These are phyloP conservation scores for Anastrepha ludens DNA, from an alignment of 1,140 invertebrate species.

Conservation along the genomic window DNA sequence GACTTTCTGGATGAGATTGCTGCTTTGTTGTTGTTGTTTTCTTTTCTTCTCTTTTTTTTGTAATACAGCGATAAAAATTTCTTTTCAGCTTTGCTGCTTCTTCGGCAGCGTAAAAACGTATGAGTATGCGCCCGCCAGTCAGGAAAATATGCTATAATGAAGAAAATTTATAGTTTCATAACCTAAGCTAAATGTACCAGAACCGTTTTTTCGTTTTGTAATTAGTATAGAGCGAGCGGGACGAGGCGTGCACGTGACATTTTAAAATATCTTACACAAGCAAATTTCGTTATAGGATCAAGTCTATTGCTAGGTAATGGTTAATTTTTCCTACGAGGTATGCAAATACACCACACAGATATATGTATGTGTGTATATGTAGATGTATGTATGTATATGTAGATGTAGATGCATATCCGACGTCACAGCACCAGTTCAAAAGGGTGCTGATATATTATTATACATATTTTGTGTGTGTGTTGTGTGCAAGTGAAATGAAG, in stretches of 20 bases:
- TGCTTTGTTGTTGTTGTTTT: not conserved
- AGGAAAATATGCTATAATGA: too few species aligned
- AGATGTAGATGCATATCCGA: not conserved
- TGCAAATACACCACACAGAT: not conserved
- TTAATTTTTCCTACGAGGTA: not conserved
- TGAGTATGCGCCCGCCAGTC: too few species aligned
- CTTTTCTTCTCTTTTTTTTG: too few species aligned
- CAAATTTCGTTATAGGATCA: too few species aligned
- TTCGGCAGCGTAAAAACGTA: too few species aligned
- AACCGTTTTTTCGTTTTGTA: too few species aligned
- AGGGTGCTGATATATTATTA: not conserved
- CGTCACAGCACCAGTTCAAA: not conserved
- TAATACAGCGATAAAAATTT: not conserved
- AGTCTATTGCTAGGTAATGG: too few species aligned
- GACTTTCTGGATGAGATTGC: constrained; percentile 24
- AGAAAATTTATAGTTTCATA: too few species aligned
- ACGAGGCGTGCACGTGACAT: too few species aligned
- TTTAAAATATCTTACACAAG: too few species aligned
- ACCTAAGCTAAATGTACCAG: too few species aligned
- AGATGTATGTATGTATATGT: not conserved
- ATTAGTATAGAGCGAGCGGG: too few species aligned
- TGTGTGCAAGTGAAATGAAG: constrained; percentile 8
- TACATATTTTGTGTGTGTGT: not conserved
- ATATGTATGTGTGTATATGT: not conserved
- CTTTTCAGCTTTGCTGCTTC: not conserved